Evolutionary conservation across 1,140 invertebrate species (phyloP).

Genomic region (Chlorops oryzae): DNA sequence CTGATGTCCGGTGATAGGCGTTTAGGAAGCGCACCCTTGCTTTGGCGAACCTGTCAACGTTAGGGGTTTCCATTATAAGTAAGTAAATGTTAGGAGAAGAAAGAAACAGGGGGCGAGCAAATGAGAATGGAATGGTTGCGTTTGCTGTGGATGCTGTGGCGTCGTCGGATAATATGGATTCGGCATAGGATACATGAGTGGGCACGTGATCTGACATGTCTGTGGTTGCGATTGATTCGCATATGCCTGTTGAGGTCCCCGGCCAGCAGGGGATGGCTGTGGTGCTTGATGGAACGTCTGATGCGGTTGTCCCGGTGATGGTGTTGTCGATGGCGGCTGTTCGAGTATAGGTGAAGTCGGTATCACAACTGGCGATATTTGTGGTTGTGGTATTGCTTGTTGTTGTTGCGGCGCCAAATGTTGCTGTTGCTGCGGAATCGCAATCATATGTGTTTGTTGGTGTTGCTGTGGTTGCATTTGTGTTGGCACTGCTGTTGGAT

Average conservation of each 20-base stretch:
- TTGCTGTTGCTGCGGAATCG: too few relatives aligned
- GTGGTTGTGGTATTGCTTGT: conserved; percentile 51
- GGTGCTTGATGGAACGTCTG: conserved; percentile 55
- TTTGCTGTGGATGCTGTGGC: conserved; percentile 42
- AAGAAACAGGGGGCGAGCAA: too few relatives aligned
- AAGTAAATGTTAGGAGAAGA: too few relatives aligned
- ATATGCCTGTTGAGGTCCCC: conserved; percentile 46
- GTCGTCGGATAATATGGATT: conserved; percentile 34
- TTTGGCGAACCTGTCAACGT: too few relatives aligned
- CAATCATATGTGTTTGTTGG: too few relatives aligned
- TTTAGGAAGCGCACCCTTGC: too few relatives aligned
- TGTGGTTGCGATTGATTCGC: conserved; percentile 34
- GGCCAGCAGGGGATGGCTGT: conserved; percentile 53
- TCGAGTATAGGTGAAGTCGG: too few relatives aligned
- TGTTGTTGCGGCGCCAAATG: too few relatives aligned
- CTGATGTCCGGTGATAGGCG: too few relatives aligned
- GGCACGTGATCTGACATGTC: conserved; percentile 56
- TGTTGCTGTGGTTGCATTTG: too few relatives aligned
- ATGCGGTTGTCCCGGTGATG: conserved; percentile 58
- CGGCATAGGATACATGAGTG: conserved; percentile 51
- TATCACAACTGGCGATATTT: conserved; percentile 56
- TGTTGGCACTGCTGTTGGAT: too few relatives aligned
- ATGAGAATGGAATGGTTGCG: conserved; percentile 38
- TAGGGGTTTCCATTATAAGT: too few relatives aligned
- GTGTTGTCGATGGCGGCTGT: conserved; percentile 57